Conservation (phyloP, 2,888 invertebrate genomes). For the Pristionchus exspectatus region DNA sequence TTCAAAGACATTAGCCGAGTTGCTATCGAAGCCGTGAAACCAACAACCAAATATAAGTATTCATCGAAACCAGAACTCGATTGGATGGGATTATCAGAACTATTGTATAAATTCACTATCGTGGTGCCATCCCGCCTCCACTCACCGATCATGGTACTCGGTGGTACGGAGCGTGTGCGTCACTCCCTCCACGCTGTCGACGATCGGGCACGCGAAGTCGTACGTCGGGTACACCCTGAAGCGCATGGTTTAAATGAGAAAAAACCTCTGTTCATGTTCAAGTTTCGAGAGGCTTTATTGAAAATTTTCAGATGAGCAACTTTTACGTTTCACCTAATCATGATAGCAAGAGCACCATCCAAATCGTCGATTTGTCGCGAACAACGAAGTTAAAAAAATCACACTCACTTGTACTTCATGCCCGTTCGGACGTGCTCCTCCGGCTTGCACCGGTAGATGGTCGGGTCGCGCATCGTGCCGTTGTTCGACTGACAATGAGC, state of each 20-base stretch:
- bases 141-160: conserved; percentile 93
- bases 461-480: conserved; percentile 97
- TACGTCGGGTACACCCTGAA: conserved; percentile 97
- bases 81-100: neutral
- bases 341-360: neutral
- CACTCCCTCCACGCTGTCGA: conserved; percentile 96
- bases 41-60: no score
- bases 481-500: conserved; percentile 85
- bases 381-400: neutral
- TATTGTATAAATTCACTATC: neutral
- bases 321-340: neutral
- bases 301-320: no score
- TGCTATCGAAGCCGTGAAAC: no score
- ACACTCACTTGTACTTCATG: conserved; percentile 90
- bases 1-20: no score
- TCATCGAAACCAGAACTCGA: neutral
- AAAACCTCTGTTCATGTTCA: neutral
- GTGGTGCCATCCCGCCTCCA: neutral
- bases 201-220: conserved; percentile 99
- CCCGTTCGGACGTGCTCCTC: conserved; percentile 95
- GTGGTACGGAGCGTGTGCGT: conserved; percentile 97
- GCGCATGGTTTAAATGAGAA: no score
- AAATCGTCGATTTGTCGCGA: neutral
- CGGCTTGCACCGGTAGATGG: conserved; percentile 97
- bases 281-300: neutral